These are phyloP conservation scores for Eupeodes corollae DNA, from an alignment of 1,140 invertebrate species.

Conservation along the genomic window DNA sequence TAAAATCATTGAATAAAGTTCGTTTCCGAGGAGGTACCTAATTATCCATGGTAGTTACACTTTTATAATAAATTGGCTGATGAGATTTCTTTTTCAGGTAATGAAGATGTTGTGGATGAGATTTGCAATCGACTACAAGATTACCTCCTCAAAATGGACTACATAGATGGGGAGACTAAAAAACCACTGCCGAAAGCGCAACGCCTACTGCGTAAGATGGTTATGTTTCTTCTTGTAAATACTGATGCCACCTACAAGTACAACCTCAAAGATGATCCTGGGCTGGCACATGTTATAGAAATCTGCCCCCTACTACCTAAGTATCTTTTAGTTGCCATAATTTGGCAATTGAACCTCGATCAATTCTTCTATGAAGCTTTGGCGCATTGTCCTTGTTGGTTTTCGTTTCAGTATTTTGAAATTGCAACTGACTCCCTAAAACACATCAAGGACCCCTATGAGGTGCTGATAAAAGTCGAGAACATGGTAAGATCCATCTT, in stretches of 20 bases:
- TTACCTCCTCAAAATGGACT: not conserved
- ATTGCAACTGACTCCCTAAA: conserved; percentile 10
- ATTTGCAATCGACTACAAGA: not conserved
- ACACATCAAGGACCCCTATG: conserved; percentile 10
- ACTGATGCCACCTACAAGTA: conserved; percentile 14
- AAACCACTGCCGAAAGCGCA: conserved; percentile 1
- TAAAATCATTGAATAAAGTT: conserved; percentile 11
- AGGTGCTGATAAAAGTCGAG: conserved; percentile 10
- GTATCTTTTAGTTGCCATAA: conserved; percentile 9
- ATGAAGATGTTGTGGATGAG: conserved; percentile 1
- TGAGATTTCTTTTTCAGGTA: not conserved
- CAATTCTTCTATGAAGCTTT: conserved; percentile 13
- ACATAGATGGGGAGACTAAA: conserved; percentile 2
- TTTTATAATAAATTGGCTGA: too few species aligned
- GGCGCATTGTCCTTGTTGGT: conserved; percentile 13
- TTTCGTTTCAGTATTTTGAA: conserved; percentile 13
- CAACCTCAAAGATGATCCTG: conserved; percentile 8
- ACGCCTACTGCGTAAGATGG: conserved; percentile 10
- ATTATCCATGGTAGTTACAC: not conserved
- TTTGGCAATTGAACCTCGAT: conserved; percentile 13
- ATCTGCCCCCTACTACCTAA: conserved; percentile 13
- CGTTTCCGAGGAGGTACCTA: conserved; percentile 11
- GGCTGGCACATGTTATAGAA: conserved; percentile 10
- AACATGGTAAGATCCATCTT: conserved; percentile 5
- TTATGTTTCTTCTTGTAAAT: conserved; percentile 12